Percentiles rank a stretch among this genome's conserved stretches.
These are phyloP conservation scores for Drosophila sulfurigaster DNA, from an alignment of 1,140 invertebrate genomes.

Conservation along the genomic window DNA sequence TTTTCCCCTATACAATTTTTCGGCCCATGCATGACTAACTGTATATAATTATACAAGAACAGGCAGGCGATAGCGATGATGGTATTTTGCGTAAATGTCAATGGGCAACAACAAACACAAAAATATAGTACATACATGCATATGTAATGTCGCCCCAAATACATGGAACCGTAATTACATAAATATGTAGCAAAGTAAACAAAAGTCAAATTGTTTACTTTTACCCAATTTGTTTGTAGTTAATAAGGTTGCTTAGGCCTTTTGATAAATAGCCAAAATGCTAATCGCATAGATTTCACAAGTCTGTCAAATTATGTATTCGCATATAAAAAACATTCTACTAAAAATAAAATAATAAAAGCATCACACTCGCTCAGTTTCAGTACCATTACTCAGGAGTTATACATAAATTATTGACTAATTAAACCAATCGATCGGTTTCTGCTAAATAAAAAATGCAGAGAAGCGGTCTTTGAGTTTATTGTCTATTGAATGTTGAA, in stretches of 20 bases:
- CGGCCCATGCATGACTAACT: conserved; percentile 59
- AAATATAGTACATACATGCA: not conserved
- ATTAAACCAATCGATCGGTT: no score
- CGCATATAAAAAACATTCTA: not conserved
- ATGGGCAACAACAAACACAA: conserved; percentile 3
- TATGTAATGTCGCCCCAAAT: not conserved
- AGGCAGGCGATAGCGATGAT: not conserved
- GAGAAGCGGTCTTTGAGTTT: no score
- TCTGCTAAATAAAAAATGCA: no score
- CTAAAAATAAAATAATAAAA: no score
- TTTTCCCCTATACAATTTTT: conserved; percentile 56
- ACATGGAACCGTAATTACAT: conserved; percentile 36
- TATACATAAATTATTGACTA: not conserved
- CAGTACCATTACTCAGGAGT: not conserved
- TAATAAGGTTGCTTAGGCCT: conserved; percentile 19
- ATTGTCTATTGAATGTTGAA: no score
- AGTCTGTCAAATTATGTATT: not conserved
- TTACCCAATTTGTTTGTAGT: conserved; percentile 3
- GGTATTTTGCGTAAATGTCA: conserved; percentile 10
- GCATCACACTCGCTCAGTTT: no score
- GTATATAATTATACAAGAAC: conserved; percentile 38
- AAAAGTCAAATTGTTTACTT: conserved; percentile 13
- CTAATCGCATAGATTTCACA: not conserved
- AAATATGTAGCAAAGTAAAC: conserved; percentile 35
- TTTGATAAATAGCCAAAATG: not conserved